phyloP scores from a whole-genome alignment of 2,113 vertebrate species.

The Thymallus thymallus region DNA sequence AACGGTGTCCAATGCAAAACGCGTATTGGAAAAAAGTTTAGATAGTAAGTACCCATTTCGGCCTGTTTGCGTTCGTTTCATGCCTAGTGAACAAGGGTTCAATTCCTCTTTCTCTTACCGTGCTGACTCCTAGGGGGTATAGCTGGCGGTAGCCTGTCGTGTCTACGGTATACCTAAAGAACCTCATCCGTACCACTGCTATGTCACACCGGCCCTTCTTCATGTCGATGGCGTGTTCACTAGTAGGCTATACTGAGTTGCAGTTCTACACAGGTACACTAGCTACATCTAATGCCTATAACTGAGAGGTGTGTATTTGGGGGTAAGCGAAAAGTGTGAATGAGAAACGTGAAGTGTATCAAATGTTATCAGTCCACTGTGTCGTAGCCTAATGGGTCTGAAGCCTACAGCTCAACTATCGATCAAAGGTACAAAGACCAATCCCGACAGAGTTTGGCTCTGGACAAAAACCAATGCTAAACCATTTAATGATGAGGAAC shows the following conservation, averaged over 20 bases:
- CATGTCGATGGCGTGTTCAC: conserved; percentile 11
- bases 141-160: conserved; percentile 43
- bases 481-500: not conserved
- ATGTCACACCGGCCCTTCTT: conserved; percentile 44
- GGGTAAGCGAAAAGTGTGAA: not conserved
- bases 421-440: conserved; percentile 39
- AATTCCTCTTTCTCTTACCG: conserved; percentile 57
- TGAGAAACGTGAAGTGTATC: not conserved
- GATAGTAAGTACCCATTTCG: too few relatives aligned
- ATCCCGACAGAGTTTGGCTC: conserved; percentile 18
- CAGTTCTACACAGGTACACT: not conserved
- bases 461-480: conserved; percentile 11
- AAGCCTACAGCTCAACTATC: conserved; percentile 32
- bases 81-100: not conserved
- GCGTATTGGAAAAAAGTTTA: too few relatives aligned
- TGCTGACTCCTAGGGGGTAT: conserved; percentile 56
- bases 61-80: too few relatives aligned
- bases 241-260: not conserved
- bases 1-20: too few relatives aligned
- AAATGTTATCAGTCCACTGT: not conserved
- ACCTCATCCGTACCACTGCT: conserved; percentile 59
- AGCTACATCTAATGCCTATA: not conserved
- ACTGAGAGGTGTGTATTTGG: not conserved
- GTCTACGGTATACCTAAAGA: conserved; percentile 57
- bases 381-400: conserved; percentile 26